phyloP scores from a whole-genome alignment of 1,140 invertebrate genomes.

The Drosophila albomicans region DNA sequence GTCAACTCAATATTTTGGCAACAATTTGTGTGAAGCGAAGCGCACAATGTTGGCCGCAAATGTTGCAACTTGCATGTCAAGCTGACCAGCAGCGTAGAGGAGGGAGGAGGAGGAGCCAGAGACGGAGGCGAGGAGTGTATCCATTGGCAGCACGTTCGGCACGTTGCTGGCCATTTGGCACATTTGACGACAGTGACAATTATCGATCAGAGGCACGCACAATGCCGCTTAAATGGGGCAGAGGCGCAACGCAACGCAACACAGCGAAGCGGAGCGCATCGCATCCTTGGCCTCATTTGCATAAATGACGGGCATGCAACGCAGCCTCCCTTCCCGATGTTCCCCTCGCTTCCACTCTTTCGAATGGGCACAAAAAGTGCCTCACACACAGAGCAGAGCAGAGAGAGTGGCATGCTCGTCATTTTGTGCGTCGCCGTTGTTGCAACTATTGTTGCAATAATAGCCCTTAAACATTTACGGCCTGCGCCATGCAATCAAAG shows the following conservation, averaged over 20 bases:
- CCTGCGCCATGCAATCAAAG: conserved; percentile 44
- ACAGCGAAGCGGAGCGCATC: conserved; percentile 21
- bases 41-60: conserved; percentile 34
- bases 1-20: conserved; percentile 51
- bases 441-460: conserved; percentile 68
- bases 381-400: no score
- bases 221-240: conserved; percentile 72
- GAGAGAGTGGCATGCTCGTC: neutral
- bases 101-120: neutral
- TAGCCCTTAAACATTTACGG: conserved; percentile 57
- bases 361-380: conserved; percentile 27
- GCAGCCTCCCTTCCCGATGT: neutral
- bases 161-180: conserved; percentile 70
- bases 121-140: neutral
- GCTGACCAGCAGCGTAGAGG: neutral
- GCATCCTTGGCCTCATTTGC: conserved; percentile 81
- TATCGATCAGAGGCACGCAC: conserved; percentile 78
- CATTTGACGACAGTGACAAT: conserved; percentile 73
- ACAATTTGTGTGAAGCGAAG: conserved; percentile 48
- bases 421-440: conserved; percentile 32
- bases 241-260: conserved; percentile 9
- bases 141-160: conserved; percentile 55
- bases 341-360: neutral
- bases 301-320: conserved; percentile 69
- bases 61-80: conserved; percentile 23